A percentile compares a stretch with the other conserved stretches of the same genome.
phyloP scores from a whole-genome alignment of 2,113 vertebrate species.

The Rana temporaria region DNA sequence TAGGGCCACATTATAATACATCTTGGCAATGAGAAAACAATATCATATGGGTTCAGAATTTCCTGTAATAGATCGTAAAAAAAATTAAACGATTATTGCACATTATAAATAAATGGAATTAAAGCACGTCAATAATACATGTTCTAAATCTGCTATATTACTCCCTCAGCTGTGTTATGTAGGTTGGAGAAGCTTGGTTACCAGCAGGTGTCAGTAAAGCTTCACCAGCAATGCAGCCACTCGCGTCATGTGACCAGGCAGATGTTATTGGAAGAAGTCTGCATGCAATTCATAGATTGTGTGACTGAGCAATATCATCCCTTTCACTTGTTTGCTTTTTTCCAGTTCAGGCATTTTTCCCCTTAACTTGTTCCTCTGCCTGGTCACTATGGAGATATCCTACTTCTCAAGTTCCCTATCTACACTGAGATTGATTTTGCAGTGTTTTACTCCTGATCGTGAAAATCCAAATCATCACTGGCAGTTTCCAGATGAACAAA shows the following conservation, averaged over 20 bases:
- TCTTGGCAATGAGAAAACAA: too few relatives aligned
- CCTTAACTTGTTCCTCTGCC: constrained; percentile 39
- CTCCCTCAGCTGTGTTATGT: not conserved
- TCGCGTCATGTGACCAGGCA: not conserved
- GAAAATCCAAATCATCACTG: not conserved
- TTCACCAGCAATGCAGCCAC: not conserved
- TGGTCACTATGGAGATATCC: constrained; percentile 52
- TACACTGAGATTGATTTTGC: constrained; percentile 37
- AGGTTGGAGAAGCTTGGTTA: not conserved
- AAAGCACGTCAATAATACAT: not conserved
- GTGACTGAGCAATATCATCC: constrained; percentile 30
- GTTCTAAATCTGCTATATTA: too few relatives aligned
- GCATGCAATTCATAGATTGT: not conserved
- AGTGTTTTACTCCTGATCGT: constrained; percentile 6
- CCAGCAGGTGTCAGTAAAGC: constrained; percentile 33
- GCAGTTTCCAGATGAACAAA: not conserved
- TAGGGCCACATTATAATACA: too few relatives aligned
- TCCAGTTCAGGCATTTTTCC: constrained; percentile 20
- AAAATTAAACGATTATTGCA: not conserved
- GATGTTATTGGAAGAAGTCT: constrained; percentile 25
- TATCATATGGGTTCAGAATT: too few relatives aligned
- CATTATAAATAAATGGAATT: not conserved
- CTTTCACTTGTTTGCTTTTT: constrained; percentile 35
- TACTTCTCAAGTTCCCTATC: constrained; percentile 30
- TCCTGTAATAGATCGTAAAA: too few relatives aligned